Percentiles rank a stretch among this genome's conserved stretches.
phyloP scores from a whole-genome alignment of 2,888 invertebrate species.

The Glaucopsyche alexis region DNA sequence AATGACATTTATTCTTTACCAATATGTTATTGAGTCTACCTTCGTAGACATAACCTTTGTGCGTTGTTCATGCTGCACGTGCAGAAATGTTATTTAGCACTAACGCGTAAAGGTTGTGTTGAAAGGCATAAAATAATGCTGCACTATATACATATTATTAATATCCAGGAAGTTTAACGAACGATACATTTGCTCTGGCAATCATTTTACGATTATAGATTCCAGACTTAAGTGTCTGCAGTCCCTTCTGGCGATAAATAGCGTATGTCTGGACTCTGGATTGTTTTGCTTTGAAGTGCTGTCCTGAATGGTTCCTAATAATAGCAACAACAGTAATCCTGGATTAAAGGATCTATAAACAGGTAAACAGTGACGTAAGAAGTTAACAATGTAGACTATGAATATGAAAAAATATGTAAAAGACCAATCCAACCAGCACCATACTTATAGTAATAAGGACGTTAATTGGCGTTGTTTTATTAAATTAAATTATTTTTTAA shows the following conservation, averaged over 20 bases:
- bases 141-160: constrained; percentile 14
- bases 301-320: constrained; percentile 49
- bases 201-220: constrained; percentile 31
- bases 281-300: constrained; percentile 58
- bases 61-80: no score
- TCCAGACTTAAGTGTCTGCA: constrained; percentile 41
- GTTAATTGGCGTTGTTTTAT: no score
- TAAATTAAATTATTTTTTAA: no score
- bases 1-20: background rate
- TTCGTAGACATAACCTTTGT: no score
- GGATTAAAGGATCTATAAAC: background rate
- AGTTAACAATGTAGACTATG: background rate
- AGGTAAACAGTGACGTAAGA: background rate
- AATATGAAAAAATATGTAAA: background rate
- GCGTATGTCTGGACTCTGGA: constrained; percentile 53
- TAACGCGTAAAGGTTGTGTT: background rate
- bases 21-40: background rate
- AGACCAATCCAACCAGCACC: no score
- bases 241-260: constrained; percentile 40
- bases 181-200: constrained; percentile 17
- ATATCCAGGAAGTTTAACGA: constrained; percentile 14
- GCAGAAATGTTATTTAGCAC: background rate
- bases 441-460: no score
- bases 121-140: background rate
- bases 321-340: constrained; percentile 29